Base-by-base conservation (phyloP, 2,797 vertebrate genomes). In the Centropyge bicolor region DNA sequence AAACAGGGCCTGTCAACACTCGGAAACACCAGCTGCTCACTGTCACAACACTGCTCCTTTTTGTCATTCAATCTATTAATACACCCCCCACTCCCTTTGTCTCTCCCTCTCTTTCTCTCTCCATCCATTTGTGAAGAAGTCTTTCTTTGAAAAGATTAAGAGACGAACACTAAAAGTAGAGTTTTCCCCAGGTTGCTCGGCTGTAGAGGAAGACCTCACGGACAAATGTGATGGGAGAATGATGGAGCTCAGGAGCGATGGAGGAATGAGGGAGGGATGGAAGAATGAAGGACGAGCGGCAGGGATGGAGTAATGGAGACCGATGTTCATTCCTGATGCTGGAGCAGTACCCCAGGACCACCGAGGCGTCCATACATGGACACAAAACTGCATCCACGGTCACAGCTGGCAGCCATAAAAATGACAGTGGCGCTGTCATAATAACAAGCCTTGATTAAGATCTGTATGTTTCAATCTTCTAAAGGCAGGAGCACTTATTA, bases 1-100 rank as follows among this genome's bases (percentile, higher is more conserved):
- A 85, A 78, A 82, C 66, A 71, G 63, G 49, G 81, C 78, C 90
- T 90, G 88, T 94, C 93, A 91, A 87, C 82, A 89, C 82, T 83
- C 67, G 88, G 90, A 92, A 92, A 93, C 88, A 85, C 91, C 94
- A 94, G 94, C 91, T 95, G 93, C 89, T 94, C 87, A 81, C 87
- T 93, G 93, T 93, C 93, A 92, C 85, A 90, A 90, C 88, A 91
- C 82, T 86, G 83, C 70, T 89, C 83, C 82, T 87, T 85, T 92
- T 89, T 91, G 89, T 89, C 91, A 91, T 92, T 91, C 84, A 90
- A 76, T 82, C 82, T 81, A 92, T 83, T 83, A 88, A 86, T 80
- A 76, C 76, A 62, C 78, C 27, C 27, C 59, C 73, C 63, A 75
- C n/a, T 19, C 59, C 56, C 51, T 61, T 43, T 43, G 36, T 24